Evolutionary conservation across 2,797 vertebrate genomes (phyloP), one percentile per base, ranked within the genome.

Genomic region (Semaprochilodus insignis): DNA sequence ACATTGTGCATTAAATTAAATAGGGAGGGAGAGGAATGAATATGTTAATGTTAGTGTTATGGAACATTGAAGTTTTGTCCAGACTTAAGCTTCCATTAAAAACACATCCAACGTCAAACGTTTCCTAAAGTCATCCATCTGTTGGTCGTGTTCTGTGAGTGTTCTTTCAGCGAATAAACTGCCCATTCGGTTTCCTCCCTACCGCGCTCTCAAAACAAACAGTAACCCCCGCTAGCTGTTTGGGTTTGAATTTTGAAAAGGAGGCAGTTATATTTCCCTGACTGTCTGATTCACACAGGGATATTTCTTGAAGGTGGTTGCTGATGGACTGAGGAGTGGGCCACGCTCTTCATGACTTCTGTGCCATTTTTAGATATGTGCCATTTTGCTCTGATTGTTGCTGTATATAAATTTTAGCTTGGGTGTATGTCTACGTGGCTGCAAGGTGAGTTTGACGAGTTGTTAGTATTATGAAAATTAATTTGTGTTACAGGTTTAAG

Each of bases 181-280:
- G 48, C 7, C 60, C 52, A 25, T 65, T 73, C 5, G 44, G 11
- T 71, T 51, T 71, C 44, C 67, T 51, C 70, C 51, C 70, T n/a
- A 34, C 31, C 44, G 11, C 44, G 7, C 60, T 55, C 25, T 34
- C 14, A 72, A 73, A 57, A 74, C 69, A 76, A 21, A 74, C 51
- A 80, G 73, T 60, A 70, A 71, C 34, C 34, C 59, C 19, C 57
- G 54, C 55, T 21, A 11, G 14, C 23, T 83, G 81, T 83, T 85
- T 81, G 73, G 79, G 25, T 87, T 83, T 85, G 81, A 87, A 85
- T 81, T 82, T 70, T 67, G 34, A 67, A 44, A 21, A 23, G 7
- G 23, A 72, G 48, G 31, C 57, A 25, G 52, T 73, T 86, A 66
- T 7, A 8, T 59, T 70, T 72, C 16, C 67, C 40, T 25, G 73